These are phyloP conservation scores for Thalassarche chlororhynchos DNA, from an alignment of 2,113 vertebrate genomes.

Conservation along the genomic window DNA sequence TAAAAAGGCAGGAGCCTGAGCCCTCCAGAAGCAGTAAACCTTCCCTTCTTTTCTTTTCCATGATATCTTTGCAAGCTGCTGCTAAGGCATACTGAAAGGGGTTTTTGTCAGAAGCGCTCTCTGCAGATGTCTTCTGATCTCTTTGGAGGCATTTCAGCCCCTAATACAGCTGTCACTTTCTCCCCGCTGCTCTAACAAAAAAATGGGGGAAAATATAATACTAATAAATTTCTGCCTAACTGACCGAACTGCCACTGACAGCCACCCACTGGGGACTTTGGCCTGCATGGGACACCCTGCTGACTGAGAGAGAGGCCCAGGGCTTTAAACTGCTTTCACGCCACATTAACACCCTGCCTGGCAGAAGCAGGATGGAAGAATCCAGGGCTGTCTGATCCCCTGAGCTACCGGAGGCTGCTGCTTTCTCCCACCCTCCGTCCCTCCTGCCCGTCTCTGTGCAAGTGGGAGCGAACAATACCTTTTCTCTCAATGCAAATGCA, in stretches of 20 bases:
- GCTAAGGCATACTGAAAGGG: slow-evolving; percentile 16
- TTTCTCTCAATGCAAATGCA: not conserved
- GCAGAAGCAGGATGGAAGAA: not conserved
- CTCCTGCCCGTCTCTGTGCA: not conserved
- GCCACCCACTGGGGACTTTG: slow-evolving; percentile 37
- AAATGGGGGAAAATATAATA: not conserved
- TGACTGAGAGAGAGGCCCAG: not conserved
- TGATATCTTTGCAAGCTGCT: slow-evolving; percentile 11
- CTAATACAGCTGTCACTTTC: slow-evolving; percentile 59
- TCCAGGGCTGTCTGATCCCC: not conserved
- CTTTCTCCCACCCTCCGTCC: not conserved
- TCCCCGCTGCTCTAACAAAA: slow-evolving; percentile 1
- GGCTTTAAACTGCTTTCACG: slow-evolving; percentile 26
- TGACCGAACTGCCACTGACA: not conserved
- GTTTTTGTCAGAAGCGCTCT: slow-evolving; percentile 41
- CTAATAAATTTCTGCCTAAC: slow-evolving; percentile 54
- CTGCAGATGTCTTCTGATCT: slow-evolving; percentile 53
- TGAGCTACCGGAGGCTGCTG: not conserved
- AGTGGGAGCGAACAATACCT: not conserved
- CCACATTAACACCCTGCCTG: slow-evolving; percentile 33
- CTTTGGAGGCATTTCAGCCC: slow-evolving; percentile 40
- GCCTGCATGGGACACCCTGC: slow-evolving; percentile 12
- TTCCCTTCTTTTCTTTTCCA: not conserved
- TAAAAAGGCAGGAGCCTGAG: not conserved
- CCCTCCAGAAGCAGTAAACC: slow-evolving; percentile 13